phyloP scores from a whole-genome alignment of 92 coral and sea anemone species.

The Porites rus region DNA sequence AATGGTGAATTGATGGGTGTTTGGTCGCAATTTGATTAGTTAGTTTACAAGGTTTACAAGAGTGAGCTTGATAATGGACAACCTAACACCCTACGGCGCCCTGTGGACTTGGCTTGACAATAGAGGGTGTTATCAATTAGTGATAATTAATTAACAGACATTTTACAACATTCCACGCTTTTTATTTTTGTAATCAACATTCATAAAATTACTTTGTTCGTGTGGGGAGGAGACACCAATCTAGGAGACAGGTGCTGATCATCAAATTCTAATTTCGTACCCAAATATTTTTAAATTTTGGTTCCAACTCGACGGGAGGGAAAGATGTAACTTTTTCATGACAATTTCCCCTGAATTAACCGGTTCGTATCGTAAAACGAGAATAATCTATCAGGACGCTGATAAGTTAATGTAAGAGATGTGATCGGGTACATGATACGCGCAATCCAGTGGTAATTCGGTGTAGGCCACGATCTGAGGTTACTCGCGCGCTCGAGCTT shows the following conservation, averaged over 20 bases:
- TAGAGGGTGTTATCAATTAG: conserved; percentile 98
- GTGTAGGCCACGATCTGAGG: conserved; percentile 37
- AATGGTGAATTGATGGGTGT: conserved; percentile 26
- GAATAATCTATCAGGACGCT: conserved; percentile 53
- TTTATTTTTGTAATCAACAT: conserved; percentile 85
- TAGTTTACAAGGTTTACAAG: conserved; percentile 61
- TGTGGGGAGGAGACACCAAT: conserved; percentile 47
- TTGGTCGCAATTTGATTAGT: conserved; percentile 40
- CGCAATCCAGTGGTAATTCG: conserved; percentile 49
- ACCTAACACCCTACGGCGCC: conserved; percentile 84
- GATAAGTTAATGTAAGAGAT: conserved; percentile 59
- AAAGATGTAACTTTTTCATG: conserved; percentile 1
- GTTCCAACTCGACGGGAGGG: background rate
- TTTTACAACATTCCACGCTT: conserved; percentile 92
- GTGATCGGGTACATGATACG: conserved; percentile 66
- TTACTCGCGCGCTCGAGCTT: conserved; percentile 32
- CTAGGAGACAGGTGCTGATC: conserved; percentile 64
- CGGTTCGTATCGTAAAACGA: conserved; percentile 38
- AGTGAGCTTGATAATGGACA: conserved; percentile 65
- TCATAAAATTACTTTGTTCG: conserved; percentile 90
- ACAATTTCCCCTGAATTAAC: conserved; percentile 8
- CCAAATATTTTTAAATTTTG: conserved; percentile 42
- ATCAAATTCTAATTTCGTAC: conserved; percentile 65
- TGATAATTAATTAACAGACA: conserved; percentile 98
- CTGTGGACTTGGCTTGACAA: conserved; percentile 78